Evolutionary conservation across 2,797 vertebrate species (phyloP), one percentile per base, ranked within the genome.

Genomic region (Lindbergichthys nudifrons): DNA sequence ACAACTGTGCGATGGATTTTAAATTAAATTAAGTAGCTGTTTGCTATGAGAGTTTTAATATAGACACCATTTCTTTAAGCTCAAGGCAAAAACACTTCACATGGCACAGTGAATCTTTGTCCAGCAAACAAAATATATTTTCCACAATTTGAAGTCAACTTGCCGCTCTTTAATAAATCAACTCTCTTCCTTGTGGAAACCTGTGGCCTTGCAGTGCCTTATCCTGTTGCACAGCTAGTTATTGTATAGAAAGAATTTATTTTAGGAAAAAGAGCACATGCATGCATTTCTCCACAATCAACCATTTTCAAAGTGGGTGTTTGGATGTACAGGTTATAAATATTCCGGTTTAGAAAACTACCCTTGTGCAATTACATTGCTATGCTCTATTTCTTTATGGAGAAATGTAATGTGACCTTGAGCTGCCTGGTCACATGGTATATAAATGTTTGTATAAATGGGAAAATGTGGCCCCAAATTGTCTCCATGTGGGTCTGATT

Each of bases 161-260:
- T 75, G 39, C 57, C 39, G 23, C 63, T 83, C 51, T 52, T 78
- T 85, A 48, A 81, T 82, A 74, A 88, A 86, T 80, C 75, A 79
- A 48, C 77, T 80, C 52, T 75, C 66, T 46, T 79, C 48, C 48
- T 68, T 13, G 50, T 60, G 60, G 51, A 46, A 73, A 83, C 74
- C 43, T 45, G 75, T 64, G 70, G 72, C 66, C 77, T 50, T 39
- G 36, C 74, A 56, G 73, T 4, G 39, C 73, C 47, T 46, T 58
- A 85, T 89, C 79, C 69, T 16, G 65, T 91, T 92, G 85, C 85
- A 79, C 26, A 61, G 67, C 51, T 66, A 87, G 78, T 90, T 87
- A 83, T 86, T 87, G 68, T 83, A 82, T 46, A 70, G 81, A 83
- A 75, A 73, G 62, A 1, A 6, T 36, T 2, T 78, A 69, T 61